Base-by-base conservation (phyloP, 2,888 invertebrate genomes). In the Rotaria sp. region DNA sequence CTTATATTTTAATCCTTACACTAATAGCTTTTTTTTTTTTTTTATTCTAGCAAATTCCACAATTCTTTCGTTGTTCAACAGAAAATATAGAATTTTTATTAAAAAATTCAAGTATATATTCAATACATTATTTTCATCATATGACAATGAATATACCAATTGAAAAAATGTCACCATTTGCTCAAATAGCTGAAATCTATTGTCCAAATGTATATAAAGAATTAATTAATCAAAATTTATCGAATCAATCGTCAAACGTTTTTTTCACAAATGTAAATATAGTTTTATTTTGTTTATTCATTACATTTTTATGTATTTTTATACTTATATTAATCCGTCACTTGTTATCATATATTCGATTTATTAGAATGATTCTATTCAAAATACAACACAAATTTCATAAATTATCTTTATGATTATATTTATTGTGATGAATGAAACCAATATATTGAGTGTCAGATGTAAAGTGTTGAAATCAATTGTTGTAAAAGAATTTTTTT, bases 61-160 rank as follows among this genome's bases (percentile, higher is more conserved):
- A 26, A 45, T 80, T 80, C 10, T 80, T 80, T 41, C 80, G 26
- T 45, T 11, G 0, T 13, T 45, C 80, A 45, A n/a, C 26, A 41
- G 24, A 45, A 38, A 24, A 26, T n/a, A n/a, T 80, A n/a, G 2
- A 80, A 11, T 13, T 21, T 80, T 45, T 80, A 45, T 26, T 80
- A 13, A 80, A 45, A 80, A 80, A 80, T 80, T 45, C 41, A 15
- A 45, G 26, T 26, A 45, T 80, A n/a, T 80, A 80, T 80, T 80
- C 80, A 0, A 45, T 80, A n/a, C 80, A 80, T 80, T 80, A 80
- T 80, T 80, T 80, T 80, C 80, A 80, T 80, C 80, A 80, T 80
- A 80, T 80, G 80, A 80, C 80, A 41, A 80, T 80, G 80, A 80
- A 80, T 45, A 13, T 80, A n/a, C 45, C 41, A 10, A 41, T 80